A percentile compares a stretch with the other conserved stretches of the same genome.
Conservation (phyloP, 1,140 invertebrate genomes). For the Drosophila ogumai region DNA sequence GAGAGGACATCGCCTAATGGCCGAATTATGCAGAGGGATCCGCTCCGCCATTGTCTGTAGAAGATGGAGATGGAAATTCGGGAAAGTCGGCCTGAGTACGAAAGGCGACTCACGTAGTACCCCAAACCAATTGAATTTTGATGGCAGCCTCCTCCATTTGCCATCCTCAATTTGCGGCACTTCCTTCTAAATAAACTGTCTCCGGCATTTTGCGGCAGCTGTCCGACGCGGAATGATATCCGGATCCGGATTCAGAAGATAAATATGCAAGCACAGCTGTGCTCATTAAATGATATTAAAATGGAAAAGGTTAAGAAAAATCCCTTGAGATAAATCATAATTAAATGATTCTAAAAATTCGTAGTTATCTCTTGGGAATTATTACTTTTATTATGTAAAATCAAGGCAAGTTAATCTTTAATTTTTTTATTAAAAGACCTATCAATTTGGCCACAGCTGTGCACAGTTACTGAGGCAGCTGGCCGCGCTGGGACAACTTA, state of each 20-base stretch:
- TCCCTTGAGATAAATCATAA: no score
- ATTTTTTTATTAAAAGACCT: background rate
- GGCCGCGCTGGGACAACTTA: conserved; percentile 64
- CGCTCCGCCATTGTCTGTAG: conserved; percentile 39
- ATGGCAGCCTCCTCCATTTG: conserved; percentile 53
- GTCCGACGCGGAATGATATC: conserved; percentile 10
- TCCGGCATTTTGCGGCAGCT: conserved; percentile 22
- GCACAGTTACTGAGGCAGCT: conserved; percentile 26
- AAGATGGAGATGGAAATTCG: conserved; percentile 6
- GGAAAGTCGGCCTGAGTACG: conserved; percentile 16
- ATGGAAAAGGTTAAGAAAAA: no score
- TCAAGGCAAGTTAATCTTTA: background rate
- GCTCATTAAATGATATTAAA: background rate
- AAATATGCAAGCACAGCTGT: conserved; percentile 15
- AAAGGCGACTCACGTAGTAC: conserved; percentile 64
- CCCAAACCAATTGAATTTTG: conserved; percentile 81
- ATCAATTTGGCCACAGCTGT: background rate
- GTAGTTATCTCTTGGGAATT: no score
- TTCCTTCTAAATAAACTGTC: conserved; percentile 16
- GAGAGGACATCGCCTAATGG: conserved; percentile 62
- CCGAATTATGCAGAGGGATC: conserved; percentile 63
- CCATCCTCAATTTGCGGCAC: conserved; percentile 36
- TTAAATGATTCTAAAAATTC: no score
- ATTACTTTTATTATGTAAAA: no score
- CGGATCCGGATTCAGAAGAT: background rate